Percentiles rank a stretch among this genome's conserved stretches.
phyloP scores from a whole-genome alignment of 2,888 invertebrate genomes.

The Chesias legatella region DNA sequence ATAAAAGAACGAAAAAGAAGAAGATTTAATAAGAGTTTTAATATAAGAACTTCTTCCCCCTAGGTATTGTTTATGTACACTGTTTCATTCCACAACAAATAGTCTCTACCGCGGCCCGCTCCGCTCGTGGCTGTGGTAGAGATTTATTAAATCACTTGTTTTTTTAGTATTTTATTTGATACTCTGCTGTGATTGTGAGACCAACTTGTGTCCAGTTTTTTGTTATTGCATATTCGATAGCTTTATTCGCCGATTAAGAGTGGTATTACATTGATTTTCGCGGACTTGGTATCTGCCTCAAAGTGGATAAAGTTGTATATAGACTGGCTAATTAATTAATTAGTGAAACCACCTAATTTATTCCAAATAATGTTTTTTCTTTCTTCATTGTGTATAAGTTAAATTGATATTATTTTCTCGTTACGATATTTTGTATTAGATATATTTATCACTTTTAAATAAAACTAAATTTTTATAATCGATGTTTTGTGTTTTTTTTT shows the following conservation, averaged over 20 bases:
- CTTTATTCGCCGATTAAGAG: no score
- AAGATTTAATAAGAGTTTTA: no score
- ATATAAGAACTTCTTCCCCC: no score
- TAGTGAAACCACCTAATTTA: conserved; percentile 1
- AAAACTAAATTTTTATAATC: conserved; percentile 21
- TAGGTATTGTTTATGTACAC: no score
- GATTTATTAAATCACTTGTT: background rate
- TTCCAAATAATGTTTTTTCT: conserved; percentile 3
- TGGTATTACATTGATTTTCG: conserved; percentile 5
- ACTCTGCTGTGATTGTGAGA: conserved; percentile 27
- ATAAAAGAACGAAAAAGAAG: no score
- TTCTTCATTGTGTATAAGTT: conserved; percentile 15
- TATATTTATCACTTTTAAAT: conserved; percentile 26
- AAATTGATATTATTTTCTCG: conserved; percentile 23
- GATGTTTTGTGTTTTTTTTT: background rate
- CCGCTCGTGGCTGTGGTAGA: no score
- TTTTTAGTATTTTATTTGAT: conserved; percentile 18
- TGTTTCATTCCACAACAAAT: no score
- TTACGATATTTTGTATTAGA: conserved; percentile 24
- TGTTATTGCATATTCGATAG: background rate
- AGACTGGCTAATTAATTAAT: no score
- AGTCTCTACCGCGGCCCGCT: no score
- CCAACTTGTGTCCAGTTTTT: conserved; percentile 22
- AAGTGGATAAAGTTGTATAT: no score
- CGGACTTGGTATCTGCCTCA: no score